These are phyloP conservation scores for Notodonta dromedarius DNA, from an alignment of 2,888 invertebrate genomes.

Conservation along the genomic window DNA sequence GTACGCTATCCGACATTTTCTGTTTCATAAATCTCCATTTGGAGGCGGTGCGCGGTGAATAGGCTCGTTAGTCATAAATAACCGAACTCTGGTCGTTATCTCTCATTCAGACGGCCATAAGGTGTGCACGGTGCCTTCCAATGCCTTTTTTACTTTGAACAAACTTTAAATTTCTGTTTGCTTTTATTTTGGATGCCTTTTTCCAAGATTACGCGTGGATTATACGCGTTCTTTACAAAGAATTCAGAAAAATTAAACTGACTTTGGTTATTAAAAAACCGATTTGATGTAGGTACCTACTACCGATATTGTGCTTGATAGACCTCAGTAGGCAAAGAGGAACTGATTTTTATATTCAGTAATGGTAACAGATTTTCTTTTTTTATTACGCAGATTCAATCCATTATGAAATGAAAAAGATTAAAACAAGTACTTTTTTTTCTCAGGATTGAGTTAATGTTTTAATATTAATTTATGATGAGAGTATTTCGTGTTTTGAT, in stretches of 20 bases:
- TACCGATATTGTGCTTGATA: too few relatives aligned
- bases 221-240: not conserved
- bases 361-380: not conserved
- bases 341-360: too few relatives aligned
- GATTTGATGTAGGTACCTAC: too few relatives aligned
- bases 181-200: conserved; percentile 34
- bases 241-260: too few relatives aligned
- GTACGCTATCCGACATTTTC: conserved; percentile 75
- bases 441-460: not conserved
- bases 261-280: too few relatives aligned
- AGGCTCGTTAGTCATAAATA: conserved; percentile 83
- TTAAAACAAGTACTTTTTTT: not conserved
- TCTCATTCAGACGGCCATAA: conserved; percentile 70
- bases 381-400: not conserved
- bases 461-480: not conserved
- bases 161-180: conserved; percentile 56
- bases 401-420: not conserved
- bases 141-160: conserved; percentile 30
- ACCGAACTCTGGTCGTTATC: conserved; percentile 80
- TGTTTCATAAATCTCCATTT: conserved; percentile 81
- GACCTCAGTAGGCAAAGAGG: too few relatives aligned
- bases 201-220: conserved; percentile 16
- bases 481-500: too few relatives aligned
- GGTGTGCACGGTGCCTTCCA: conserved; percentile 47
- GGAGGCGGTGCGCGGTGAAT: conserved; percentile 71